These are phyloP conservation scores for Ornithoptera priamus DNA, from an alignment of 2,888 invertebrate species.

Conservation along the genomic window DNA sequence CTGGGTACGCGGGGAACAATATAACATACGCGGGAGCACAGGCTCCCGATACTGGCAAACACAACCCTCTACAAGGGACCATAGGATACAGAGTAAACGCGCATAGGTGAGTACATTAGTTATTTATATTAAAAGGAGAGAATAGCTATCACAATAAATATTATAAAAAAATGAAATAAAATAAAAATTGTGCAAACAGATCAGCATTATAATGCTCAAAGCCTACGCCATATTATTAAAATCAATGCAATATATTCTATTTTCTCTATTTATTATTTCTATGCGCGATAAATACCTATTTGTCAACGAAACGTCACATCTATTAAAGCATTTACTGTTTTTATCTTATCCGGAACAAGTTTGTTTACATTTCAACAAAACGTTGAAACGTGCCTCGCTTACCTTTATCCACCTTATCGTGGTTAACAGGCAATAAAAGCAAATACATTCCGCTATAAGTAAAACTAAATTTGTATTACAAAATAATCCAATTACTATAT, in stretches of 20 bases:
- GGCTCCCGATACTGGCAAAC: constrained; percentile 74
- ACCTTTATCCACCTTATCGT: constrained; percentile 70
- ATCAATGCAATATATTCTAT: neutral
- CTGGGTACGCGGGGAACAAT: constrained; percentile 76
- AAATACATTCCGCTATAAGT: constrained; percentile 43
- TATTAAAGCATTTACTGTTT: constrained; percentile 52
- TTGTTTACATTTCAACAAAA: constrained; percentile 78
- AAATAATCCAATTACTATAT: constrained; percentile 8
- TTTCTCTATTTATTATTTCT: constrained; percentile 1
- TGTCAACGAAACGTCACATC: constrained; percentile 49
- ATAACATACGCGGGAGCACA: constrained; percentile 70
- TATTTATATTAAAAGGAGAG: constrained; percentile 1
- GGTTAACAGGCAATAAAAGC: constrained; percentile 71
- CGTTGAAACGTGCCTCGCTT: constrained; percentile 73
- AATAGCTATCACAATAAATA: neutral
- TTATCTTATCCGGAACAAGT: constrained; percentile 79
- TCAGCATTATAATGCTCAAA: no score
- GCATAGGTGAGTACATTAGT: constrained; percentile 80
- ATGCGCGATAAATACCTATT: constrained; percentile 41
- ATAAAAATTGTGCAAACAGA: neutral
- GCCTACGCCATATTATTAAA: neutral
- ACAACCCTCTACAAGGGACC: constrained; percentile 74
- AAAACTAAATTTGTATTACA: constrained; percentile 15
- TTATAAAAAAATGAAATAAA: neutral
- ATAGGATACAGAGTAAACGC: constrained; percentile 82